These are phyloP conservation scores for Bungarus multicinctus DNA, from an alignment of 2,113 vertebrate species.

Conservation along the genomic window DNA sequence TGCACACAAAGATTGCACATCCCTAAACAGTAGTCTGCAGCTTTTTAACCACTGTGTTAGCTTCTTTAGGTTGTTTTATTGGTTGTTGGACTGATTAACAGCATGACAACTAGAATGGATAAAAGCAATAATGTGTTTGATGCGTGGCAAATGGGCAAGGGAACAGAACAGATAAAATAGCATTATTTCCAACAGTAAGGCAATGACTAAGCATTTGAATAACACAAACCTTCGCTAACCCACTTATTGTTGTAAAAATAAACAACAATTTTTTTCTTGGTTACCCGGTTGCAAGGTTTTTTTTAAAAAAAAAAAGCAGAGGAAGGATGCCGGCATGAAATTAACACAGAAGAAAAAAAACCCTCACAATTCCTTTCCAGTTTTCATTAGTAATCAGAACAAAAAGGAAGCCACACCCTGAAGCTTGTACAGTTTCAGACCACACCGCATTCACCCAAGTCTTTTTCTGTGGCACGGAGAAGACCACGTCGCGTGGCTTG, in stretches of 20 bases:
- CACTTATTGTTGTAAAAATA: conserved; percentile 23
- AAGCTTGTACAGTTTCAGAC: background rate
- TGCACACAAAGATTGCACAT: background rate
- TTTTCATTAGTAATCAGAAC: conserved; percentile 14
- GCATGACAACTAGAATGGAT: background rate
- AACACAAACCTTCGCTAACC: conserved; percentile 22
- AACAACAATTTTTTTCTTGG: background rate
- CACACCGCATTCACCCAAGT: background rate
- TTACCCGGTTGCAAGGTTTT: background rate
- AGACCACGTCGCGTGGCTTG: background rate
- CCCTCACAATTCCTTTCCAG: conserved; percentile 5
- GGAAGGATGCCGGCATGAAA: conserved; percentile 16
- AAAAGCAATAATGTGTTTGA: background rate
- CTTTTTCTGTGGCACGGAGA: background rate
- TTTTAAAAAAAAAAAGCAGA: background rate
- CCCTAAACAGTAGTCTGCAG: background rate
- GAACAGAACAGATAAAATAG: background rate
- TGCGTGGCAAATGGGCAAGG: background rate
- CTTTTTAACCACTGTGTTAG: background rate
- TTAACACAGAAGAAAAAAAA: background rate
- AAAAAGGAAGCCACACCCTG: conserved; percentile 26
- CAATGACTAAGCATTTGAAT: conserved; percentile 60
- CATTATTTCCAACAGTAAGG: conserved; percentile 29
- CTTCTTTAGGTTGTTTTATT: background rate
- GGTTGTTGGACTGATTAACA: background rate